These are phyloP conservation scores for Labroides dimidiatus DNA, from an alignment of 2,797 vertebrate genomes.

Conservation along the genomic window DNA sequence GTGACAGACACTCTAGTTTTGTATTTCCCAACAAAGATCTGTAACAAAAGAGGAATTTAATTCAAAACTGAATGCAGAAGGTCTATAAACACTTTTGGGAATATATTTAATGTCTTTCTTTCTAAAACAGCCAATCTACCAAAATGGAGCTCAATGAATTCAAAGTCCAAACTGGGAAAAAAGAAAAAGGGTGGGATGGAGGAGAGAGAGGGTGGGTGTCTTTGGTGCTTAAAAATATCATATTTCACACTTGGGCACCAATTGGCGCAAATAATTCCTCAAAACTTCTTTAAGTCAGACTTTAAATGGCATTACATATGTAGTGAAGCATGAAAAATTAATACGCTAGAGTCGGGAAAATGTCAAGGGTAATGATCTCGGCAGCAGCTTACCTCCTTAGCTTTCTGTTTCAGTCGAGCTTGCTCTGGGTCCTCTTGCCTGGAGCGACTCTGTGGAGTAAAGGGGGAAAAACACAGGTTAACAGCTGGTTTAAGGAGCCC, in stretches of 20 bases:
- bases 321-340: conserved; percentile 96
- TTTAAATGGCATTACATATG: conserved; percentile 98
- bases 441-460: conserved; percentile 89
- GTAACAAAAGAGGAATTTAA: background rate
- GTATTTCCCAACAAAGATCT: background rate
- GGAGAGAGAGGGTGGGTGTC: conserved; percentile 47
- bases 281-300: conserved; percentile 94
- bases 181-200: conserved; percentile 14
- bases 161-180: conserved; percentile 33
- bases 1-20: background rate
- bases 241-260: conserved; percentile 92
- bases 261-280: conserved; percentile 91
- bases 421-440: conserved; percentile 96
- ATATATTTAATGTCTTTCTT: background rate
- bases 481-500: conserved; percentile 91
- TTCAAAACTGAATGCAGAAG: background rate
- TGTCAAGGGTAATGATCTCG: conserved; percentile 97
- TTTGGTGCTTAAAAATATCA: conserved; percentile 70
- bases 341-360: conserved; percentile 91
- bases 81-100: background rate
- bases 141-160: conserved; percentile 13
- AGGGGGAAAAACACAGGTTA: conserved; percentile 85
- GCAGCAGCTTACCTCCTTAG: conserved; percentile 91
- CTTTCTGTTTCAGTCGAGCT: conserved; percentile 94
- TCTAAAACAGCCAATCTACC: background rate